Evolutionary conservation across 2,113 vertebrate genomes (phyloP), one percentile per base, ranked within the genome.

Genomic region (Tautogolabrus adspersus): DNA sequence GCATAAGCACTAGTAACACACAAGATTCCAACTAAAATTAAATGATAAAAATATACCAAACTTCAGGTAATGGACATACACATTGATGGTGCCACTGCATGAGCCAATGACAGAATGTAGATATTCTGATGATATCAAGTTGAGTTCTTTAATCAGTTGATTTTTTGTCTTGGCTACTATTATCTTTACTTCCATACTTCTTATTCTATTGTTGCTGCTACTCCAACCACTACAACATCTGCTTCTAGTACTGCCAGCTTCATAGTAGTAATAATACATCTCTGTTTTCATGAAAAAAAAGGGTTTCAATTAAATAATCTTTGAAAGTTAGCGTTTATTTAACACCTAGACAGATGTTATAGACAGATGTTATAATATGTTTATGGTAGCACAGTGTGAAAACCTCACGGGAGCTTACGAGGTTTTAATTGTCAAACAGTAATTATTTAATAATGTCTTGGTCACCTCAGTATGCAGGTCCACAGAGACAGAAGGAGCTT

Each of bases 381-480:
- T 66, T 16, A 26, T 40, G 5, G 26, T 15, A 34, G 70, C 37
- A 7, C 61, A 22, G 60, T 22, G 22, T 16, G 38, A 8, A 64
- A 47, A 10, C 10, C 54, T 38, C 16, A 6, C 44, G 7, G 55
- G 44, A 76, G 21, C 21, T 18, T 34, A 10, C 44, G 22, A 44
- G 56, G 12, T 67, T 42, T 54, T 44, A 21, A 42, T n/a, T 60
- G 15, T 34, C 47, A 2, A 8, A 10, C 57, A 63, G n/a, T 16
- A 12, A 54, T n/a, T n/a, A n/a, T 64, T 59, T 34, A 11, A 51
- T 3, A 6, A 34, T 51, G n/a, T 49, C 46, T 61, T 34, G 16
- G n/a, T 49, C 22, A 40, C 56, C 49, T 66, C 42, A 52, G 37
- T 49, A 47, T 54, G 72, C 72, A 18, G 49, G 12, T 30, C 44